Evolutionary conservation across 2,113 vertebrate genomes (phyloP), one percentile per base, ranked within the genome.

Genomic region (Peromyscus polionotus): DNA sequence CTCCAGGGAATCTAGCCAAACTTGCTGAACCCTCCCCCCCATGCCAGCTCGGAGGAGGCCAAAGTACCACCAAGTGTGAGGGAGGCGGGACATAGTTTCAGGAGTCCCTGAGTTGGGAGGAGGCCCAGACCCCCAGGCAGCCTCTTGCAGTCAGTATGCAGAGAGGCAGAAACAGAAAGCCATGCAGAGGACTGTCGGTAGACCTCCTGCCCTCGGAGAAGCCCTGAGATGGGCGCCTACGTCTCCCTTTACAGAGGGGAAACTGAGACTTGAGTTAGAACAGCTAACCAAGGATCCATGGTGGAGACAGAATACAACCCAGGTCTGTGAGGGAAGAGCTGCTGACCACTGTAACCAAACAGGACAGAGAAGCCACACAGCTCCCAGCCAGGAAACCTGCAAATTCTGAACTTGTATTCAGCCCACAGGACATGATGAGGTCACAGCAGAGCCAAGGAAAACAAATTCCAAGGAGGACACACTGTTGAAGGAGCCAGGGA

Each of bases 401-500:
- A 48, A 87, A 94, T 72, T n/a, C 45, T 0, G 24, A 86, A 72
- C 67, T 90, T 70, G 65, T 5, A n/a, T 45, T 59, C n/a, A 73
- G 67, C 67, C 84, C 84, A 20, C 22, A 20, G 68, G 79, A 45
- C 42, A 75, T 2, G 57, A 57, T 3, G 68, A 88, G 36, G 36
- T 54, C 87, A 85, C 4, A 5, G 59, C 61, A 42, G 26, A 70
- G 19, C 5, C 17, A 48, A 67, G 33, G 9, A n/a, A 61, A 26
- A 39, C 31, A 17, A 73, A 88, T 51, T n/a, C 86, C 48, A 54
- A 31, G 39, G 33, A 2, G 48, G 31, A 36, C 75, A 12, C 13
- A 26, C 51, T 11, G 6, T 63, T 19, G 0, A 0, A 67, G 67
- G 42, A 75, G 16, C 28, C 12, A 0, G 31, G 28, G 51, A 36